A percentile compares a stretch with the other conserved stretches of the same genome.
Conservation (phyloP, 2,888 invertebrate species). For the Chrysolina americana region DNA sequence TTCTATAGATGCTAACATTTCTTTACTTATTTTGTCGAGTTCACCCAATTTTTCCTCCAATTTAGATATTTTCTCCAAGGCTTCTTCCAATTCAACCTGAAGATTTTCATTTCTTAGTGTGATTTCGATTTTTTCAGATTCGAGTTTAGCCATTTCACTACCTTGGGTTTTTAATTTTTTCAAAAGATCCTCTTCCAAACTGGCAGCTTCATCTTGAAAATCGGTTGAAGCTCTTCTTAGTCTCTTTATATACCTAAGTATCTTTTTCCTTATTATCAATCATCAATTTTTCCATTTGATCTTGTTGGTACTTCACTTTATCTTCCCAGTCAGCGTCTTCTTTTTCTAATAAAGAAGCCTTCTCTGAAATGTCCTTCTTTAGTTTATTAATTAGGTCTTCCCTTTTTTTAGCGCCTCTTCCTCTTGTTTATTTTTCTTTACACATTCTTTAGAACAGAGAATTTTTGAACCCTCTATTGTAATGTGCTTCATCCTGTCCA, state of each 20-base stretch:
- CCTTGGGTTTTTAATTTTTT: slow-evolving; percentile 9
- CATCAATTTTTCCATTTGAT: slow-evolving; percentile 21
- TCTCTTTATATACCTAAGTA: slow-evolving; percentile 15
- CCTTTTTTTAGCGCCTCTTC: slow-evolving; percentile 21
- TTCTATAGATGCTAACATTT: slow-evolving; percentile 4
- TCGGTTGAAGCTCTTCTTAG: slow-evolving; percentile 26
- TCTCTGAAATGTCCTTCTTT: slow-evolving; percentile 6
- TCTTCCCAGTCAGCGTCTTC: slow-evolving; percentile 21
- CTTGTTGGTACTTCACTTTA: slow-evolving; percentile 20
- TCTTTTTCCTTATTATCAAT: slow-evolving; percentile 23
- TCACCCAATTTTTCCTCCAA: not conserved
- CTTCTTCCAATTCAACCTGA: slow-evolving; percentile 6
- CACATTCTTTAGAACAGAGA: slow-evolving; percentile 23
- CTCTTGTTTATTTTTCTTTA: slow-evolving; percentile 25
- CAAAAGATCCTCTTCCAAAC: slow-evolving; percentile 19
- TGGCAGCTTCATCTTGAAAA: slow-evolving; percentile 20
- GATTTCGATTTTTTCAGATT: not conserved
- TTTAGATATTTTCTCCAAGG: slow-evolving; percentile 1
- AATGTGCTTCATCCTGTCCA: slow-evolving; percentile 19
- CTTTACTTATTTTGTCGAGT: not conserved
- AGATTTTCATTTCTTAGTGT: not conserved
- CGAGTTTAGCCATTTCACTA: not conserved
- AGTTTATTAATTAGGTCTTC: slow-evolving; percentile 23
- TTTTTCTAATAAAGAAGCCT: slow-evolving; percentile 27
- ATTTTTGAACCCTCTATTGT: slow-evolving; percentile 24